Evolutionary conservation across 2,888 invertebrate genomes (phyloP).

Genomic region (Ametastegia equiseti): DNA sequence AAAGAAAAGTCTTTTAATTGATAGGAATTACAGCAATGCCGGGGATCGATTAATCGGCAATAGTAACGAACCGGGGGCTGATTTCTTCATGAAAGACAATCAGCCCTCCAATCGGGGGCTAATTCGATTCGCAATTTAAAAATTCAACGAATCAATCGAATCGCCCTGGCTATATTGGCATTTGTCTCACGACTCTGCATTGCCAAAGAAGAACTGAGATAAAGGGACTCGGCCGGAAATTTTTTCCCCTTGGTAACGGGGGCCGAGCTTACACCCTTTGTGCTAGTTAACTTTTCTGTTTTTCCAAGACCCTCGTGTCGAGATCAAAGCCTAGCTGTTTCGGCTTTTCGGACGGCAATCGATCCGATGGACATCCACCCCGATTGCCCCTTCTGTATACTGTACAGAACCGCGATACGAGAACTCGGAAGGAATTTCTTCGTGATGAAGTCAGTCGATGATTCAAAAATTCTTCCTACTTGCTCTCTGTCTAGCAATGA

Average conservation of each 20-base stretch:
- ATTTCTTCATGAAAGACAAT: too few relatives aligned
- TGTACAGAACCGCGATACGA: background rate
- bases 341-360: slow-evolving; percentile 21
- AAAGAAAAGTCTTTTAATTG: slow-evolving; percentile 1
- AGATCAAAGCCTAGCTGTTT: slow-evolving; percentile 63
- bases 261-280: slow-evolving; percentile 57
- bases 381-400: background rate
- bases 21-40: background rate
- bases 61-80: background rate
- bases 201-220: slow-evolving; percentile 50
- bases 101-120: slow-evolving; percentile 1
- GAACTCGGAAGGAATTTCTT: background rate
- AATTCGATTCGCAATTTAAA: slow-evolving; percentile 58
- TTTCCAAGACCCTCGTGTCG: slow-evolving; percentile 57
- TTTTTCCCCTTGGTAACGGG: slow-evolving; percentile 8
- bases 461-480: background rate
- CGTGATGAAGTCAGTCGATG: background rate
- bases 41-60: background rate
- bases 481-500: background rate
- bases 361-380: slow-evolving; percentile 24
- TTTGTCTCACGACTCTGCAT: slow-evolving; percentile 55
- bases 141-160: slow-evolving; percentile 64
- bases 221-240: slow-evolving; percentile 52
- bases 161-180: slow-evolving; percentile 50
- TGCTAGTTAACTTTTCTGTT: slow-evolving; percentile 61